Conservation (phyloP, 1,140 invertebrate genomes). For the Drosophila melanogaster region Release_6_plus_ISO1_MT NT_033777.3:22724001-22724500, state of each 20-base stretch:
- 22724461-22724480: conserved; percentile 2
- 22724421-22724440: conserved; percentile 87
- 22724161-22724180: conserved; percentile 87
- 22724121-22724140: conserved; percentile 96
- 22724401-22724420: conserved; percentile 88
- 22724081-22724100: fast-evolving
- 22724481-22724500: background rate
- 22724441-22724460: conserved; percentile 87
- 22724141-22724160: conserved; percentile 96
- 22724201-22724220: conserved; percentile 93
- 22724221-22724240: conserved; percentile 98
- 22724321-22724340: too few relatives aligned
- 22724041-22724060: conserved; percentile 93
- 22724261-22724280: conserved; percentile 96
- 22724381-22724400: conserved; percentile 92
- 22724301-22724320: conserved; percentile 12
- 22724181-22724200: conserved; percentile 95
- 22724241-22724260: conserved; percentile 97
- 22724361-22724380: conserved; percentile 89
- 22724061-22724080: background rate
- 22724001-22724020: conserved; percentile 99
- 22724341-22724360: conserved; percentile 86
- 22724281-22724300: conserved; percentile 86
- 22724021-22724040: conserved; percentile 98
- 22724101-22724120: conserved; percentile 91